These are phyloP conservation scores for Leucoma salicis DNA, from an alignment of 2,888 invertebrate species.

Conservation along the genomic window DNA sequence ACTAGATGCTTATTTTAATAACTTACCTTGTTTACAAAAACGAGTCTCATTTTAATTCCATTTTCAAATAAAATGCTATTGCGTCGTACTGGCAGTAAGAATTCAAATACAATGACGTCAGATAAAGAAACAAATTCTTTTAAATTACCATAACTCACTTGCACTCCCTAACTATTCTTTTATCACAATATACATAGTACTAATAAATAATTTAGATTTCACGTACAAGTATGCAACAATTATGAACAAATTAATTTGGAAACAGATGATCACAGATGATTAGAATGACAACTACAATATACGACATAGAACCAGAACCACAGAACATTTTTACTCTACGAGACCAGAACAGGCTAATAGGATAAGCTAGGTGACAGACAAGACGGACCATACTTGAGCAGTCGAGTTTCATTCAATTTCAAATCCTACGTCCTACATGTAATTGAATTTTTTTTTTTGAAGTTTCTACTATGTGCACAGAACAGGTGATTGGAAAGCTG, in stretches of 20 bases:
- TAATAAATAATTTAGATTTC: constrained; percentile 65
- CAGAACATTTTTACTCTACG: too few species aligned
- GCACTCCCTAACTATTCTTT: constrained; percentile 44
- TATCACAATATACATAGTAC: constrained; percentile 43
- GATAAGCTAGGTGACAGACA: too few species aligned
- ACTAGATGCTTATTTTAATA: constrained; percentile 33
- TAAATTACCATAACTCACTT: constrained; percentile 57
- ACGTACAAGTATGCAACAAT: constrained; percentile 61
- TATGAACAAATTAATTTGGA: constrained; percentile 62
- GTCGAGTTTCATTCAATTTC: too few species aligned
- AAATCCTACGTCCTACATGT: too few species aligned
- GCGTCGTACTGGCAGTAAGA: constrained; percentile 81
- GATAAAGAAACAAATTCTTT: constrained; percentile 64
- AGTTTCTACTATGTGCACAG: too few species aligned
- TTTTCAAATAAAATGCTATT: constrained; percentile 79
- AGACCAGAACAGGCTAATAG: too few species aligned
- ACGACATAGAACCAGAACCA: too few species aligned
- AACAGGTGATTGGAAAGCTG: too few species aligned
- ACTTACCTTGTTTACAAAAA: constrained; percentile 66
- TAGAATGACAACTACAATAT: constrained; percentile 64
- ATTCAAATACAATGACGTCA: constrained; percentile 83
- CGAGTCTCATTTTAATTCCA: constrained; percentile 77
- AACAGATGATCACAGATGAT: constrained; percentile 80
- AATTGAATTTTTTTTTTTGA: too few species aligned
- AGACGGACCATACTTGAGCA: too few species aligned